phyloP scores from a whole-genome alignment of 1,140 invertebrate genomes.

The Bicyclus anynana region DNA sequence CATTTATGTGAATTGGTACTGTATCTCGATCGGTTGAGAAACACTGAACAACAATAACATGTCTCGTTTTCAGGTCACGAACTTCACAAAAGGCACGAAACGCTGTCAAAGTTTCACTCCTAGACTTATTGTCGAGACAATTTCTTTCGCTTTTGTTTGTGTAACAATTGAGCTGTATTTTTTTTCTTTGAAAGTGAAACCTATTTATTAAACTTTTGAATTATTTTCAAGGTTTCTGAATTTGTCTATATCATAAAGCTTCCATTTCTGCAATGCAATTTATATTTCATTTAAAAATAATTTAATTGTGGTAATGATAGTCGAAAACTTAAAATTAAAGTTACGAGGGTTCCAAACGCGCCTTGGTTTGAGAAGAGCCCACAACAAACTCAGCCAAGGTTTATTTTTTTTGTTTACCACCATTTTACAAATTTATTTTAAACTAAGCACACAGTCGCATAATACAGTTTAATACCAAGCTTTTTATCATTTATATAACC shows the following conservation, averaged over 20 bases:
- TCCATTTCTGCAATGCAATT: too few species aligned
- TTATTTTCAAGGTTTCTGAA: neutral
- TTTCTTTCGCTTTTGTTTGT: neutral
- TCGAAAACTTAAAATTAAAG: too few species aligned
- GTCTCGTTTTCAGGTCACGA: slow-evolving; percentile 18
- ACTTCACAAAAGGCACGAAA: slow-evolving; percentile 11
- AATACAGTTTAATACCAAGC: too few species aligned
- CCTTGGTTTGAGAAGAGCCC: too few species aligned
- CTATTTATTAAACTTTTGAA: neutral
- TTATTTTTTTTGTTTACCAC: too few species aligned
- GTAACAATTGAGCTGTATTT: neutral
- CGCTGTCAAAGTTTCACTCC: slow-evolving; percentile 7
- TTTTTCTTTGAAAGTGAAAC: neutral
- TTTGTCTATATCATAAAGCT: neutral
- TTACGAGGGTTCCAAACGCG: too few species aligned
- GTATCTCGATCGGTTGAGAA: neutral
- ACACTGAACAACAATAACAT: neutral
- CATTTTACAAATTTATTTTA: too few species aligned
- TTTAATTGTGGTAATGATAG: too few species aligned
- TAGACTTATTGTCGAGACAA: neutral
- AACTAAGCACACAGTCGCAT: too few species aligned
- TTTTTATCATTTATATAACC: too few species aligned
- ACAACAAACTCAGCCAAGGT: too few species aligned
- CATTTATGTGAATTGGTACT: neutral
- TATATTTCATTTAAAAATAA: too few species aligned